Base-by-base conservation (phyloP, 2,888 invertebrate genomes). In the Kuschelorhynchus macadamiae region DNA sequence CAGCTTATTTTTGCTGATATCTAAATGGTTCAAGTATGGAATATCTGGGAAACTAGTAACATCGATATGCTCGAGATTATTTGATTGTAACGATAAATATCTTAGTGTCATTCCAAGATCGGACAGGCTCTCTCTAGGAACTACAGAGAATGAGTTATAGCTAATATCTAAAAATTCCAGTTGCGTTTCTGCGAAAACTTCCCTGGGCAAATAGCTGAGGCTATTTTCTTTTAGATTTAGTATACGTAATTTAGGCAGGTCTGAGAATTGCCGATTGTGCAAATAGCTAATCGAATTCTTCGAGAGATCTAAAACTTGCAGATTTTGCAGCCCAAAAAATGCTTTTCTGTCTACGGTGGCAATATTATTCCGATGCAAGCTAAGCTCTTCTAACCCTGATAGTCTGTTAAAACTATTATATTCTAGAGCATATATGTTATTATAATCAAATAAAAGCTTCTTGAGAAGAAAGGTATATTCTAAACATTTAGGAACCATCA, bases 31-130 rank as follows among this genome's bases (percentile, higher is more conserved):
- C 44, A 96, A 85, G 80, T 91, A 92, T 56, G 94, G 92, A 25
- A 92, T 92, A 77, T 92, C 91, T 41, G 93, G 90, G 79, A 95
- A 95, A 84, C 94, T 93, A 69, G 92, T 94, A 74, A 92, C 92
- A 82, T 96, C 95, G 74, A 96, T 86, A 81, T 94, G 94, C 80
- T 95, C 95, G 71, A 96, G 87, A 72, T 88, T 90, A 81, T 96
- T 96, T 72, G 89, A 87, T 0, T 92, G 90, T 79, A 96, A 86
- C 78, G 94, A 92, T 65, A 96, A 87, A 80, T 90, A 90, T 53
- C 94, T 86, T 67, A 95, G 82, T 0, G 94, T 93, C 76, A 91
- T 90, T 2, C 93, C 93, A 17, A 94, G 89, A 81, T 93, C 93
- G 0, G 91, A 88, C 67, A 95, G 87, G 16, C 93, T 91, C 18